Evolutionary conservation across 2,113 vertebrate genomes (phyloP).

Genomic region (Ciconia stormi): DNA sequence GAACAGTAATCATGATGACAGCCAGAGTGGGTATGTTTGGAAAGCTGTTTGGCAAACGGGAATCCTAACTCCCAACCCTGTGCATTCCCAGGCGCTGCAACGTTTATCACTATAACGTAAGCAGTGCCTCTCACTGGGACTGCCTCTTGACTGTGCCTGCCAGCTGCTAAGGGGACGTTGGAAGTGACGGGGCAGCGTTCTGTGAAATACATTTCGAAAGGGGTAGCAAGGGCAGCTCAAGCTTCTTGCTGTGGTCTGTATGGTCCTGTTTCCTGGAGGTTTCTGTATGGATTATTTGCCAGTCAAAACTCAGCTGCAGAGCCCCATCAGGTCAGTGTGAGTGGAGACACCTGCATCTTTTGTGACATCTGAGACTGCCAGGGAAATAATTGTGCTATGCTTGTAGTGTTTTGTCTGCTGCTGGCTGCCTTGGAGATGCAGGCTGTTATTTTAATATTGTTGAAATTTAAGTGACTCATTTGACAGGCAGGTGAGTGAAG

Average conservation of each 20-base stretch:
- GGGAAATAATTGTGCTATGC: not conserved
- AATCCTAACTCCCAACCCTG: not conserved
- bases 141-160: not conserved
- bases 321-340: not conserved
- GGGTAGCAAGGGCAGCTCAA: not conserved
- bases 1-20: not conserved
- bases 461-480: conserved; percentile 13
- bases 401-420: not conserved
- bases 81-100: not conserved
- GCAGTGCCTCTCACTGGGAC: not conserved
- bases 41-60: not conserved
- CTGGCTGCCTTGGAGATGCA: conserved; percentile 1
- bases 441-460: not conserved
- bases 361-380: not conserved
- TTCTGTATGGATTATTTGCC: not conserved
- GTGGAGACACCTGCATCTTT: not conserved
- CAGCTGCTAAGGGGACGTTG: fast-evolving
- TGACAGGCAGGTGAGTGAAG: not conserved
- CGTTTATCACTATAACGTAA: not conserved
- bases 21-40: not conserved
- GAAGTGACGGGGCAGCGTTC: not conserved
- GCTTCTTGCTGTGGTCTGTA: not conserved
- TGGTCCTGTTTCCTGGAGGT: not conserved
- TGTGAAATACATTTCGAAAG: not conserved
- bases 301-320: not conserved